Base-by-base conservation (phyloP, 2,113 vertebrate genomes). In the Crotalus helleri region DNA sequence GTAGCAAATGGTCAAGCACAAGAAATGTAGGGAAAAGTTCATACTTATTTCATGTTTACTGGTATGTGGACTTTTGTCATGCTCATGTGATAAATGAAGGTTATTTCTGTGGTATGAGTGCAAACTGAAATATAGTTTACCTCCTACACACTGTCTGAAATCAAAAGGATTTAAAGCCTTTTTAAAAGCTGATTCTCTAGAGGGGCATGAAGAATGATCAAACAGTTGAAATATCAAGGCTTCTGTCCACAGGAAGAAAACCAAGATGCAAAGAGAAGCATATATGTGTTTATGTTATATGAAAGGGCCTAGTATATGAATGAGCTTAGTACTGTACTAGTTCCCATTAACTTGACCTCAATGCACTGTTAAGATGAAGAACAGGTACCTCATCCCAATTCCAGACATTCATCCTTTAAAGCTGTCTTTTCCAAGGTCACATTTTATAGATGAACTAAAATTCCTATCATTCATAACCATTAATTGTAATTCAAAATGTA, bases 41-140 rank as follows among this genome's bases (percentile, higher is more conserved):
- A 33, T 57, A 90, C 91, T 91, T 87, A 94, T 54, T 33, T 85
- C 85, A 88, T 95, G 95, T 94, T 81, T 58, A 92, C 87, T 88
- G 92, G 92, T 74, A 58, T 94, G 44, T 51, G 92, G 88, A 51
- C 85, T 88, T 92, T 91, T 92, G 21, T 91, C 33, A 81, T 55
- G 3, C 51, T 87, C 58, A 23, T 58, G 86, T 81, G 93, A 95
- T 91, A 88, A 93, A 81, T 0, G 88, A 46, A 44, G 0, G 74
- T 61, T 96, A 91, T 91, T 96, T 96, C 86, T 85, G 58, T 88
- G 87, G 6, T 24, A 61, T 93, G 58, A 92, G 92, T 94, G 44
- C 90, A 51, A 12, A 26, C 53, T 58, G 54, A 92, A 90, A 58
- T 3, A 74, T 53, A 46, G 21, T 53, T 74, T 46, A 85, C 54